A percentile compares a stretch with the other conserved stretches of the same genome.
These are phyloP conservation scores for Pheucticus melanocephalus DNA, from an alignment of 2,113 vertebrate genomes.

Conservation along the genomic window DNA sequence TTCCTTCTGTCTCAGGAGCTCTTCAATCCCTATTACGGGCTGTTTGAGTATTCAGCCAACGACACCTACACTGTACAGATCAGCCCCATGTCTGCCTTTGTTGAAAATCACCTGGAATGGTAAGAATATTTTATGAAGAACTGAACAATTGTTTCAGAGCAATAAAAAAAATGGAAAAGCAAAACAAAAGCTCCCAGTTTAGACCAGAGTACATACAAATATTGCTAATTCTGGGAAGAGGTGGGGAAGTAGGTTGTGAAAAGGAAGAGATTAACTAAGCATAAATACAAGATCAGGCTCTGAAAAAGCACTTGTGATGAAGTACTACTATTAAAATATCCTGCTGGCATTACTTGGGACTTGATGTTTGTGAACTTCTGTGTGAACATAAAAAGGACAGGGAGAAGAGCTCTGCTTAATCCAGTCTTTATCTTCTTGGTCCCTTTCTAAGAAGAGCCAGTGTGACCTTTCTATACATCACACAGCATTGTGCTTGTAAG, in stretches of 20 bases:
- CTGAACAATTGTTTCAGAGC: neutral
- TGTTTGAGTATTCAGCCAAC: constrained; percentile 98
- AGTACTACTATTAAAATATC: neutral
- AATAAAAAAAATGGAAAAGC: neutral
- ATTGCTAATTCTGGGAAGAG: neutral
- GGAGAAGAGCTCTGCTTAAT: neutral
- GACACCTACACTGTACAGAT: constrained; percentile 98
- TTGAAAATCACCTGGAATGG: constrained; percentile 98
- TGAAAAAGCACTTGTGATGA: neutral
- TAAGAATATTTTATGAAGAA: constrained; percentile 51
- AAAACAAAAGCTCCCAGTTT: neutral
- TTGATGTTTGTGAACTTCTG: neutral
- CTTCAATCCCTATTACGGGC: constrained; percentile 97
- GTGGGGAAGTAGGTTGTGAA: neutral
- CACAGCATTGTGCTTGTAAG: neutral
- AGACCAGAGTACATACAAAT: neutral
- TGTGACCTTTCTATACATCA: neutral
- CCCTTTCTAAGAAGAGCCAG: neutral
- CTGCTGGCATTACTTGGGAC: neutral
- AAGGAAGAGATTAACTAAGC: neutral
- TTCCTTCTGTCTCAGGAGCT: constrained; percentile 98
- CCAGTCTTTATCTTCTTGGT: neutral
- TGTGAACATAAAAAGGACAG: neutral
- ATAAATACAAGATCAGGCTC: neutral
- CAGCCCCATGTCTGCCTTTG: constrained; percentile 98